A percentile compares a stretch with the other conserved stretches of the same genome.
phyloP scores from a whole-genome alignment of 2,797 vertebrate species.

The Acrocephalus scirpaceus region DNA sequence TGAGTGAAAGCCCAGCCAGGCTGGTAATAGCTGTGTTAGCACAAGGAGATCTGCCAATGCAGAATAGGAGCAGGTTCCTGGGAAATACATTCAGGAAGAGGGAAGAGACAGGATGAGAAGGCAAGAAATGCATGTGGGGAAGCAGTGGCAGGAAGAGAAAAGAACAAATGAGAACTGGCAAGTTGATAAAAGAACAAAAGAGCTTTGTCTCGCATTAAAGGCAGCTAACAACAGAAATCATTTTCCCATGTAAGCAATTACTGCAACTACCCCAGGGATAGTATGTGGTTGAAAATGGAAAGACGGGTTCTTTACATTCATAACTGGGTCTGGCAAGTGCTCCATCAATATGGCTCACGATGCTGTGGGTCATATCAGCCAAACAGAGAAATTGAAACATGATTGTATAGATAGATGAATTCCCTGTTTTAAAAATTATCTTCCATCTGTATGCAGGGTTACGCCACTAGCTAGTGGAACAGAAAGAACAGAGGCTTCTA shows the following conservation, averaged over 20 bases:
- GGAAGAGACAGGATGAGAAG: slow-evolving; percentile 14
- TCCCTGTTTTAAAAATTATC: background rate
- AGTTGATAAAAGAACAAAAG: slow-evolving; percentile 56
- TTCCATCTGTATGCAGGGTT: background rate
- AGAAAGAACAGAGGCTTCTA: slow-evolving; percentile 18
- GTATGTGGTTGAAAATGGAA: background rate
- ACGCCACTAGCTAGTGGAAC: background rate
- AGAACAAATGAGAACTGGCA: slow-evolving; percentile 47
- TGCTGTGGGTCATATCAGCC: background rate
- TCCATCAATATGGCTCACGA: background rate
- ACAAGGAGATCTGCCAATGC: background rate
- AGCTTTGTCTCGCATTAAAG: slow-evolving; percentile 41
- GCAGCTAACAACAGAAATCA: slow-evolving; percentile 16
- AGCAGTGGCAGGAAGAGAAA: slow-evolving; percentile 45
- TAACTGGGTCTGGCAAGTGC: background rate
- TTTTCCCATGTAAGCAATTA: slow-evolving; percentile 39
- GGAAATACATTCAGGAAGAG: slow-evolving; percentile 8
- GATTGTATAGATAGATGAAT: background rate
- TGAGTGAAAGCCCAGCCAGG: background rate
- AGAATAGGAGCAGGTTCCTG: background rate
- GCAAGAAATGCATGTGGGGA: background rate
- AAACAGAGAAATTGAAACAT: background rate
- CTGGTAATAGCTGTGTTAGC: background rate
- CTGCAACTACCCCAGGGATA: background rate
- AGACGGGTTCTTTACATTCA: background rate